Base-by-base conservation (phyloP, 2,113 vertebrate genomes). In the Peromyscus leucopus region DNA sequence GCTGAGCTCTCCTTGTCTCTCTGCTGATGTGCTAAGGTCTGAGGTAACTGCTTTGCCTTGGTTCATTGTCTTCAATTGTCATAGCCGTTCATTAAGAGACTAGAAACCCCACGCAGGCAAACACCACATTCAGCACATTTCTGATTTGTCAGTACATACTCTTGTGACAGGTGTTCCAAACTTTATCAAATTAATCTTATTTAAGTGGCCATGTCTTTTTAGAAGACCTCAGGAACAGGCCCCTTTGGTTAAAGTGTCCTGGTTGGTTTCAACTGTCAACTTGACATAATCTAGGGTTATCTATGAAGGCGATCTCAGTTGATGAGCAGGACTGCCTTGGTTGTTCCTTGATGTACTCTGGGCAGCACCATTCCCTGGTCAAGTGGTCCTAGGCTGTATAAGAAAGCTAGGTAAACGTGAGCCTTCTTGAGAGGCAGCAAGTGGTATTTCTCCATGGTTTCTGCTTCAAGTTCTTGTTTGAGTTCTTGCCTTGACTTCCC, bases 101-200 rank as follows among this genome's bases (percentile, higher is more conserved):
- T 46, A 33, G 65, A n/a, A 59, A 26, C 31, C 83, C 31, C 2
- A 0, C 65, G 57, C 69, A 63, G 59, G 39, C 28, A 94, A 75
- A 57, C 31, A 74, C 2, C 5, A 1, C 0, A 0, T 5, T 61
- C n/a, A 63, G 69, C 55, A 71, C 16, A 65, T 63, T 46, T 71
- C 5, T 46, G 3, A 42, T 71, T 89, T 59, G 6, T 72, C 11
- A 82, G 88, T 28, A 90, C 72, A 79, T 76, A 55, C 63, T 48
- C 28, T 17, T 12, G 16, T 59, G 26, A 15, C 15, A 65, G 55
- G 22, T 57, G 22, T 67, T 78, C 31, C 33, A 2, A 42, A 94
- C 72, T 9, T 72, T 61, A 63, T 86, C 91, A 46, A 65, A 80
- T 90, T 22, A 72, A 94, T 80, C 91, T 80, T n/a, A 79, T 63